Evolutionary conservation across 2,888 invertebrate genomes (phyloP).

Genomic region (Cheilosia impressa): DNA sequence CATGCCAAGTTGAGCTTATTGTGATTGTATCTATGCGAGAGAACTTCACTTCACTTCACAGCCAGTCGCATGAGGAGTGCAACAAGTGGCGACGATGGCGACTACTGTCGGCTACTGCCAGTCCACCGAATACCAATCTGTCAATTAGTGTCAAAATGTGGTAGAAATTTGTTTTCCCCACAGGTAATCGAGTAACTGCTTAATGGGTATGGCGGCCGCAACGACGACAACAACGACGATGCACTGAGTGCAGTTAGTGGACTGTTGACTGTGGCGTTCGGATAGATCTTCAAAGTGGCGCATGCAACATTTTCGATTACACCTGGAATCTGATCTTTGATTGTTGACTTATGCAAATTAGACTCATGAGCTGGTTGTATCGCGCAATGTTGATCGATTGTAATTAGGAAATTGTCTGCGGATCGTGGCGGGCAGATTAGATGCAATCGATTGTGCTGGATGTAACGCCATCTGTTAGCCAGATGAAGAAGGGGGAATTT

Average conservation of each 20-base stretch:
- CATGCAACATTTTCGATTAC: conserved; percentile 70
- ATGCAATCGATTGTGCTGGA: background rate
- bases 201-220: conserved; percentile 48
- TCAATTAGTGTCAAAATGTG: conserved; percentile 74
- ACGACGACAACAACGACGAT: conserved; percentile 5
- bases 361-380: conserved; percentile 53
- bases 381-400: conserved; percentile 63
- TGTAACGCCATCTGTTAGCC: background rate
- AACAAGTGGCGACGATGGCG: conserved; percentile 39
- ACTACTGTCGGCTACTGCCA: conserved; percentile 63
- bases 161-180: conserved; percentile 74
- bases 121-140: conserved; percentile 72
- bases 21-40: conserved; percentile 49
- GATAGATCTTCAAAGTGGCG: conserved; percentile 65
- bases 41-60: conserved; percentile 43
- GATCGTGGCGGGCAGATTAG: conserved; percentile 1
- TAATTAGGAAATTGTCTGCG: conserved; percentile 49
- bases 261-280: background rate
- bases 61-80: background rate
- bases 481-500: background rate
- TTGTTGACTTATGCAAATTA: conserved; percentile 72
- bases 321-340: conserved; percentile 69
- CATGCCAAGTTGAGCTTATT: conserved; percentile 60
- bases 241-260: background rate
- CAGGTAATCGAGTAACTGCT: conserved; percentile 55